Evolutionary conservation across 2,888 invertebrate genomes (phyloP), one percentile per base, ranked within the genome.

Genomic region (Tigriopus californicus): DNA sequence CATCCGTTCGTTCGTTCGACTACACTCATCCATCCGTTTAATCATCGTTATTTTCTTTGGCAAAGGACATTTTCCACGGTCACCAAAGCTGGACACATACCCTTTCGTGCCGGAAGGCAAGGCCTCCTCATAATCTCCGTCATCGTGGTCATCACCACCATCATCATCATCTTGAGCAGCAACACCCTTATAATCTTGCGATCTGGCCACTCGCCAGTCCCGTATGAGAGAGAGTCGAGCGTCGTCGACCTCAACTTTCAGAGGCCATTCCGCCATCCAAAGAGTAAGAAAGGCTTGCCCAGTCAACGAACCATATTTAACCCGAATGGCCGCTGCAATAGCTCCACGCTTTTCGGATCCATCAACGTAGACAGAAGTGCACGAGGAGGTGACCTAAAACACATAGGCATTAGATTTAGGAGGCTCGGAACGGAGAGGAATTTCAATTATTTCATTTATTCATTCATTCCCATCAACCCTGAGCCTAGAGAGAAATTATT

Each of bases 251-350:
- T 85, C 83, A 40, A 95, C 82, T 69, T 91, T 89, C 61, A 95
- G 75, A 0, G 91, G 89, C 67, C 90, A 83, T 70, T 92, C 91
- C 0, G 95, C 94, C 82, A 91, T 89, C 94, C 95, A 95, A 1
- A 95, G 92, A 18, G 85, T 86, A 70, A 92, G 89, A 62, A 83
- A 80, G 1, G 90, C 87, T 62, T 85, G 74, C 13, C 90, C 90
- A 33, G 33, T 58, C 13, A 20, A 40, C 3, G 53, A 13, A 6
- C 58, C 51, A 25, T 58, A 59, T 40, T 52, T 41, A 18, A 59
- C 44, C 18, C 52, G 61, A 70, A 72, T 63, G 70, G 70, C 13
- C 6, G 59, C 59, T 18, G 25, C 18, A 5, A 59, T n/a, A 41
- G 59, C 91, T 15, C 94, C 94, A 1, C 90, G 79, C 62, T 87